Evolutionary conservation across 2,888 invertebrate genomes (phyloP), one percentile per base, ranked within the genome.

Genomic region (Oxystoma pomonae): DNA sequence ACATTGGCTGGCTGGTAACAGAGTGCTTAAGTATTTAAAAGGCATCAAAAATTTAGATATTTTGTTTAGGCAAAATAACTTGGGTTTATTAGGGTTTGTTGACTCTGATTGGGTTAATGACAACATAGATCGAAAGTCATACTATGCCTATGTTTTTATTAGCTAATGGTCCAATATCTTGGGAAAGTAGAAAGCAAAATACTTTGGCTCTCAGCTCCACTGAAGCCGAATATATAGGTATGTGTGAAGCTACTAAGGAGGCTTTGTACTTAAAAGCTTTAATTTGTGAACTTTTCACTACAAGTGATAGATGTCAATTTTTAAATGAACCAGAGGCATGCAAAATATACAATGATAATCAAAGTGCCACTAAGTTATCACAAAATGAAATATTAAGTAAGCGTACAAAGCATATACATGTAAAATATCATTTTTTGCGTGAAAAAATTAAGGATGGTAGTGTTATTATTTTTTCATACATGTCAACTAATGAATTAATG

Each of bases 351-450:
- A 53, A 53, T 53, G 53, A 53, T 16, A 53, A 53, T 53, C 53
- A 53, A n/a, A 53, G 53, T n/a, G 53, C 53, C 5, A 53, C n/a
- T n/a, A 53, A 53, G 7, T 53, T 53, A n/a, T 3, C 53, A 5
- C 53, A 53, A 9, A 53, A 53, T 53, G 7, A 53, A 53, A 53
- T 53, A 9, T 53, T 19, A 9, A 5, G n/a, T 53, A 53, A 53
- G n/a, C 53, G 19, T 53, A 53, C 53, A 53, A 53, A 17, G n/a
- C 53, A 53, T 53, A 53, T 53, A 53, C 53, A 53, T 53, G 53
- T 53, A 19, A 17, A 53, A n/a, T 53, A 53, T 19, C 53, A 53
- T 53, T 53, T 53, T 16, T 53, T 53, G n/a, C 53, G 16, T 7
- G 53, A 53, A 53, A 53, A 53, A 53, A n/a, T 17, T n/a, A n/a